Evolutionary conservation across 2,797 vertebrate species (phyloP).

Genomic region (Lepidocolaptes lacrymiger): DNA sequence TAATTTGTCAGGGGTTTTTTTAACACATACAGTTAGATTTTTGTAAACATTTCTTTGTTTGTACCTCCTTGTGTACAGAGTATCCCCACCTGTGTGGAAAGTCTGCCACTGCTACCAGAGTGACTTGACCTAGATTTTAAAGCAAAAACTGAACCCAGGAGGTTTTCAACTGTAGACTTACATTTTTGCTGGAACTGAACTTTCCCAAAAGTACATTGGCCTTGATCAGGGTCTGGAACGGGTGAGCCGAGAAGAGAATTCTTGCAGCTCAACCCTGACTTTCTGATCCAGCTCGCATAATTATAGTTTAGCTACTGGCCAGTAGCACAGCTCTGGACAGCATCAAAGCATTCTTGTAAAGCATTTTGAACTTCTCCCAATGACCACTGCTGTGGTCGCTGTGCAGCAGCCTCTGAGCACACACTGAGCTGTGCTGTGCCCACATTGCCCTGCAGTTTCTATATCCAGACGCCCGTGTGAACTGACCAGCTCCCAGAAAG

Average conservation of each 20-base stretch:
- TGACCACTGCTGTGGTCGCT: slow-evolving; percentile 11
- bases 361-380: slow-evolving; percentile 48
- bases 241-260: slow-evolving; percentile 22
- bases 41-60: not conserved
- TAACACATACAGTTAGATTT: not conserved
- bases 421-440: not conserved
- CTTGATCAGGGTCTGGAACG: slow-evolving; percentile 41
- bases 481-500: not conserved
- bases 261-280: slow-evolving; percentile 47
- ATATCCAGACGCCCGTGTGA: accelerated
- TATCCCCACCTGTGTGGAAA: not conserved
- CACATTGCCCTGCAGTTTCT: not conserved
- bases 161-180: slow-evolving; percentile 18
- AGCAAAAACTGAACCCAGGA: not conserved
- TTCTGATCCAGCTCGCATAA: slow-evolving; percentile 52
- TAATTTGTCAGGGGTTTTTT: not conserved
- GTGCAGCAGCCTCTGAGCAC: not conserved
- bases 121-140: slow-evolving; percentile 39
- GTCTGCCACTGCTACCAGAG: not conserved
- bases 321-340: slow-evolving; percentile 44
- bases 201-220: slow-evolving; percentile 27
- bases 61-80: not conserved
- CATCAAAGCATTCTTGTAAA: slow-evolving; percentile 61
- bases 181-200: slow-evolving; percentile 34
- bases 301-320: slow-evolving; percentile 63